A percentile compares a stretch with the other conserved stretches of the same genome.
These are phyloP conservation scores for Plestiodon gilberti DNA, from an alignment of 2,113 vertebrate genomes.

Conservation along the genomic window DNA sequence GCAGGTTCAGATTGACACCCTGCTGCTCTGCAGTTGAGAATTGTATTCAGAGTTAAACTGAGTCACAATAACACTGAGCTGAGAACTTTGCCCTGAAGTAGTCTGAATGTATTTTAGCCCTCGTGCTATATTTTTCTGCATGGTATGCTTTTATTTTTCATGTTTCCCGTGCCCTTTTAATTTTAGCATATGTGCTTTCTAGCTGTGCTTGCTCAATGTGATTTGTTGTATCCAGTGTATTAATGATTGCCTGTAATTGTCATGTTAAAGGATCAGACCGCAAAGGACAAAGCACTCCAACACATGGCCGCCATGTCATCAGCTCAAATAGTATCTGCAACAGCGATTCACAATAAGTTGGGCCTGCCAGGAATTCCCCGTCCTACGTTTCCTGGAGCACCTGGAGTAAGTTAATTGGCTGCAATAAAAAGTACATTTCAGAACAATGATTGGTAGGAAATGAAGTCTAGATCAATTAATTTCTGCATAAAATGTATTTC, in stretches of 20 bases:
- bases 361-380: conserved; percentile 97
- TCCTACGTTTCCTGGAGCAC: conserved; percentile 93
- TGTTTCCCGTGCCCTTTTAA: conserved; percentile 75
- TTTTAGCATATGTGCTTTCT: conserved; percentile 79
- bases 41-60: neutral
- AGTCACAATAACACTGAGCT: conserved; percentile 47
- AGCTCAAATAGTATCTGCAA: conserved; percentile 99
- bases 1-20: neutral
- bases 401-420: conserved; percentile 87
- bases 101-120: conserved; percentile 62
- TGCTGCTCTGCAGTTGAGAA: conserved; percentile 7
- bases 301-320: conserved; percentile 99
- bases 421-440: conserved; percentile 32
- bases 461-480: conserved; percentile 46
- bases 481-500: conserved; percentile 36
- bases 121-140: conserved; percentile 74
- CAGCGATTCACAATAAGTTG: conserved; percentile 99
- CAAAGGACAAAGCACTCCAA: conserved; percentile 99
- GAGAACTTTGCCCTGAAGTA: conserved; percentile 63
- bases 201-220: conserved; percentile 71
- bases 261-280: conserved; percentile 97
- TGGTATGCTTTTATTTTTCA: conserved; percentile 74
- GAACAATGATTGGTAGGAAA: conserved; percentile 44
- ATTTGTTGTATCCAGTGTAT: conserved; percentile 66
- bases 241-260: conserved; percentile 88